A percentile compares a stretch with the other conserved stretches of the same genome.
Conservation (phyloP, 2,888 invertebrate genomes). For the Tiphia femorata region DNA sequence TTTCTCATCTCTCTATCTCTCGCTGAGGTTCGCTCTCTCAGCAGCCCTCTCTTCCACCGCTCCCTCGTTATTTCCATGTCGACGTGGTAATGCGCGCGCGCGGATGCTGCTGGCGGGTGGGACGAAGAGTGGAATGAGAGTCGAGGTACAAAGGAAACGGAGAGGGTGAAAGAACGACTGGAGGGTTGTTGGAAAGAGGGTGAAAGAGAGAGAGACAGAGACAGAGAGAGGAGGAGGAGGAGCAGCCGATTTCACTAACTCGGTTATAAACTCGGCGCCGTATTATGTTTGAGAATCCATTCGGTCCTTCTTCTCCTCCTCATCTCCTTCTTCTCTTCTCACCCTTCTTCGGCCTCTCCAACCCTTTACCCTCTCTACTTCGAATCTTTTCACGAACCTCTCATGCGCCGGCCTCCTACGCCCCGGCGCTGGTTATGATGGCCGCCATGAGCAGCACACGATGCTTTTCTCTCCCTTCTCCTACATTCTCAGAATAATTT, state of each 20-base stretch:
- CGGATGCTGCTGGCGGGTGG: background rate
- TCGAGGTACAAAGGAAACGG: no score
- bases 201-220: no score
- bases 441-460: slow-evolving; percentile 57
- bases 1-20: slow-evolving; percentile 37
- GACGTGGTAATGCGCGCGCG: slow-evolving; percentile 33
- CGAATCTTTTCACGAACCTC: no score
- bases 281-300: slow-evolving; percentile 51
- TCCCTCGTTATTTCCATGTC: slow-evolving; percentile 39
- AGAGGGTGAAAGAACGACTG: no score
- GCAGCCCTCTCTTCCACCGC: background rate
- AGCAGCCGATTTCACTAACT: slow-evolving; percentile 57
- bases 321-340: slow-evolving; percentile 10
- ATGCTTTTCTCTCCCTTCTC: no score
- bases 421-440: slow-evolving; percentile 51
- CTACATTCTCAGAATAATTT: no score
- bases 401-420: no score
- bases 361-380: no score
- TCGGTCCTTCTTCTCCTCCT: slow-evolving; percentile 16
- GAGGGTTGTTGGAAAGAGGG: no score
- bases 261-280: slow-evolving; percentile 60
- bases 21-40: slow-evolving; percentile 20
- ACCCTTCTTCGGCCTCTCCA: slow-evolving; percentile 22
- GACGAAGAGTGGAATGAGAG: no score
- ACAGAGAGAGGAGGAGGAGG: no score